Percentiles rank a stretch among this genome's conserved stretches.
These are phyloP conservation scores for Pseudonaja textilis DNA, from an alignment of 2,113 vertebrate genomes.

Conservation along the genomic window DNA sequence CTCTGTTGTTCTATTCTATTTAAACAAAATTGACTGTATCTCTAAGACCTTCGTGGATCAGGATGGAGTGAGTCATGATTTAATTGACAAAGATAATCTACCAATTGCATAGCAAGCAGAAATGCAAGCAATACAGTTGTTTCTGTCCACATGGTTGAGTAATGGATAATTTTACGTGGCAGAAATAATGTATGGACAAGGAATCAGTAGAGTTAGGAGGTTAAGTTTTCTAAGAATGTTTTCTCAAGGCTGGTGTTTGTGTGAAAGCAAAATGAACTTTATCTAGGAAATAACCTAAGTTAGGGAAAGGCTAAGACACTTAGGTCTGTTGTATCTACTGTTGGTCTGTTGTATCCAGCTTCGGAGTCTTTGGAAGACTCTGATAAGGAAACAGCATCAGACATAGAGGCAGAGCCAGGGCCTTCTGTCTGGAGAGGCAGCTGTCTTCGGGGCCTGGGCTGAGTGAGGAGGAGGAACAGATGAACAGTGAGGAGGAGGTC, in stretches of 20 bases:
- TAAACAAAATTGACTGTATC: neutral
- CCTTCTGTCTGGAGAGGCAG: too few species aligned
- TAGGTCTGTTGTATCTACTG: neutral
- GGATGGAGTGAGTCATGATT: neutral
- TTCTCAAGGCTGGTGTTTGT: neutral
- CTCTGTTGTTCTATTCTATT: too few species aligned
- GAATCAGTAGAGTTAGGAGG: neutral
- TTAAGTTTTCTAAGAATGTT: neutral
- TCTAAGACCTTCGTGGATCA: neutral
- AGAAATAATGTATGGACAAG: neutral
- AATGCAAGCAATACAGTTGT: neutral
- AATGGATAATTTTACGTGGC: neutral
- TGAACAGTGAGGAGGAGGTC: too few species aligned
- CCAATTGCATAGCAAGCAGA: neutral
- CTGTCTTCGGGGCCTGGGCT: too few species aligned
- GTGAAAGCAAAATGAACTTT: neutral
- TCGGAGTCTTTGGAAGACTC: too few species aligned
- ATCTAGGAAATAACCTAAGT: neutral
- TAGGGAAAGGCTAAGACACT: neutral
- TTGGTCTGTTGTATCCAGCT: too few species aligned
- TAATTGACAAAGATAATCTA: neutral
- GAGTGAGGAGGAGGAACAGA: too few species aligned
- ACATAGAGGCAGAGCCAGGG: too few species aligned
- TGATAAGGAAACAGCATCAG: too few species aligned
- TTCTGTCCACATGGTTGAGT: neutral